Evolutionary conservation across 2,888 invertebrate genomes (phyloP), one percentile per base, ranked within the genome.

Genomic region (Schizotus pectinicornis): DNA sequence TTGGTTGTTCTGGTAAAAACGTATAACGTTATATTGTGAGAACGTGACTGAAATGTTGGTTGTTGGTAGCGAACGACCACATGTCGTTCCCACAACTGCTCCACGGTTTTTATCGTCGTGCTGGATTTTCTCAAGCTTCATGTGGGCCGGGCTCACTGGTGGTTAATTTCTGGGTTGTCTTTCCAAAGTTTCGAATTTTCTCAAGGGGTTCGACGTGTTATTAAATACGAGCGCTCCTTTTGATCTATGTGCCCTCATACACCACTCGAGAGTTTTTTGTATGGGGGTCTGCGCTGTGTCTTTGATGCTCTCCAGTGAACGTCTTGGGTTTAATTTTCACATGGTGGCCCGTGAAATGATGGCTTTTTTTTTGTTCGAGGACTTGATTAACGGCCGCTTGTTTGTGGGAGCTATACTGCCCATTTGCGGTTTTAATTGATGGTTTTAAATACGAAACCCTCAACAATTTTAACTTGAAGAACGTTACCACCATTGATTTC

Each of bases 211-310:
- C 14, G 39, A 45, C 43, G 39, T 54, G 42, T 60, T 56, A 56
- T 60, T 56, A 60, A 56, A 60, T 22, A 22, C 22, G 22, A 22
- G 5, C 22, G 52, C 43, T 51, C 56, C 56, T 60, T 60, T 56
- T 51, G 42, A 42, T 22, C 22, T 22, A 22, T 22, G 22, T 22
- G 22, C 50, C 55, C 61, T 53, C 37, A 37, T 52, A 35, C 31
- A 41, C 50, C 48, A 61, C 61, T 61, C 52, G 57, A 58, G 56
- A 54, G 22, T 52, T 59, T 61, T 57, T 54, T 45, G n/a, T 48
- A 48, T 33, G 45, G 58, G 53, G 42, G 62, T 64, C 63, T 63
- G 60, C 53, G 62, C 62, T 64, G 52, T 56, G 59, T 64, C 60
- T 62, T 48, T 22, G 33, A 32, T 47, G 46, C 54, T 57, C 63